These are phyloP conservation scores for Lasioglossum zephyrum DNA, from an alignment of 2,888 invertebrate species.

Conservation along the genomic window DNA sequence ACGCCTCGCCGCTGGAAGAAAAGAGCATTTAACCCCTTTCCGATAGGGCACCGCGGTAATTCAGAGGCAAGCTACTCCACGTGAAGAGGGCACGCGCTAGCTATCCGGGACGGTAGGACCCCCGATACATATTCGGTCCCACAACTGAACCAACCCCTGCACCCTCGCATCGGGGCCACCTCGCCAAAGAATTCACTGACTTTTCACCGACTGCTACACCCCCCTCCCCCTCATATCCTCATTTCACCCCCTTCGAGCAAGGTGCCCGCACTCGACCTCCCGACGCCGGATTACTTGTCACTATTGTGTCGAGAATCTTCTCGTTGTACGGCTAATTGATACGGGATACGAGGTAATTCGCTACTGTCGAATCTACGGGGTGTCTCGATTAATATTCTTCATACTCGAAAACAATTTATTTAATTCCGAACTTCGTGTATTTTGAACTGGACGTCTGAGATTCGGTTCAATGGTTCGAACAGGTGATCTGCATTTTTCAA, in stretches of 20 bases:
- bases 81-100: slow-evolving; percentile 83
- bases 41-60: slow-evolving; percentile 68
- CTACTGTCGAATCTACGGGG: background rate
- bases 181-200: slow-evolving; percentile 77
- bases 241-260: slow-evolving; percentile 75
- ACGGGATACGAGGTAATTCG: background rate
- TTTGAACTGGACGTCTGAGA: background rate
- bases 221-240: slow-evolving; percentile 71
- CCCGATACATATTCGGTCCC: slow-evolving; percentile 74
- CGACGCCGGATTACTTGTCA: slow-evolving; percentile 41
- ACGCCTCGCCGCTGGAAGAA: slow-evolving; percentile 71
- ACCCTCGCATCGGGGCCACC: slow-evolving; percentile 79
- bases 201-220: slow-evolving; percentile 75
- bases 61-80: slow-evolving; percentile 76
- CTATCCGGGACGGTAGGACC: slow-evolving; percentile 73
- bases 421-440: background rate
- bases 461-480: background rate
- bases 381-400: background rate
- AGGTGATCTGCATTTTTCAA: background rate
- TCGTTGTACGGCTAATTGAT: background rate
- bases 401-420: background rate
- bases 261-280: slow-evolving; percentile 70
- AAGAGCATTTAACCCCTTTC: slow-evolving; percentile 82
- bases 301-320: slow-evolving; percentile 2
- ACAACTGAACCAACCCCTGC: slow-evolving; percentile 79